Evolutionary conservation across 2,113 vertebrate genomes (phyloP).

Genomic region (Odocoileus hemionus): DNA sequence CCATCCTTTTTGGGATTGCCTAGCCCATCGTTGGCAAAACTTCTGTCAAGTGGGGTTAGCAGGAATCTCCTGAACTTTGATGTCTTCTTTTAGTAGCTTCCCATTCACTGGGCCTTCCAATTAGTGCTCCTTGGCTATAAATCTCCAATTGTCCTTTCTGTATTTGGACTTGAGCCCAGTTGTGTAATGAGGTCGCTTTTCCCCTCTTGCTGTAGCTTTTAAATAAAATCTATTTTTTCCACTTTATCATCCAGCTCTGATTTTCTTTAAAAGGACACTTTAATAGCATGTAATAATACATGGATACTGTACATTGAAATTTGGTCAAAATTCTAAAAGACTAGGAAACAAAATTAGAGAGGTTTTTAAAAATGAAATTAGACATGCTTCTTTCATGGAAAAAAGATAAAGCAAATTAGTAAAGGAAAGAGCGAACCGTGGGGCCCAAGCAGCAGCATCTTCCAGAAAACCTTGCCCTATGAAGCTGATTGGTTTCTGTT

Average conservation of each 20-base stretch:
- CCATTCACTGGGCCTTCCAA: not conserved
- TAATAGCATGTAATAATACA: not conserved
- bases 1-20: not conserved
- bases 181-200: not conserved
- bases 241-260: not conserved
- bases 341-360: not conserved
- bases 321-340: not conserved
- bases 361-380: not conserved
- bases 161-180: not conserved
- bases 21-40: not conserved
- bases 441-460: not conserved
- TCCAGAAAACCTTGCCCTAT: not conserved
- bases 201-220: not conserved
- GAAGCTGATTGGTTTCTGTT: slow-evolving; percentile 37
- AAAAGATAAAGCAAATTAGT: not conserved
- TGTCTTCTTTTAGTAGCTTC: not conserved
- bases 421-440: not conserved
- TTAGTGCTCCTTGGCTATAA: not conserved
- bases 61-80: not conserved
- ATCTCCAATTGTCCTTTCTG: not conserved
- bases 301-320: not conserved
- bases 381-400: not conserved
- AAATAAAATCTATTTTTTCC: not conserved
- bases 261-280: not conserved
- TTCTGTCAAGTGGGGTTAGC: not conserved